Evolutionary conservation across 2,113 vertebrate species (phyloP), one percentile per base, ranked within the genome.

Genomic region (Clarias magur): DNA sequence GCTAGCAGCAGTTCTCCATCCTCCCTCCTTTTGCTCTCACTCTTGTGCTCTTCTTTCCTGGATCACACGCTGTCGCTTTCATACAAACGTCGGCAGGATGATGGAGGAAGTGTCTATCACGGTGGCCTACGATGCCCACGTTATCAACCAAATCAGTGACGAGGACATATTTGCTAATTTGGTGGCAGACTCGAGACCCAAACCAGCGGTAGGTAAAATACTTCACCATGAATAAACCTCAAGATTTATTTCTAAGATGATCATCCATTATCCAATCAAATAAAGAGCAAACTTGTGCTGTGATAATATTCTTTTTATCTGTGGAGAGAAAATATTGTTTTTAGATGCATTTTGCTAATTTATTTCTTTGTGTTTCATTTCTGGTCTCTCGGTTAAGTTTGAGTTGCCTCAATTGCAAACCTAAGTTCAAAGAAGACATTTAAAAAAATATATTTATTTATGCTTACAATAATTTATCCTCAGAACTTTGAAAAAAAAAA

Each of bases 81-180:
- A 19, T 17, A 54, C 65, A n/a, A 57, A 78, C 60, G 34, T 81
- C 56, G 88, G 72, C 94, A 98, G 92, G 92, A 99, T 99, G 98
- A 99, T 99, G 98, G 96, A 99, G 95, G 98, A 99, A 93, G 91
- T 99, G 93, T 99, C 98, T 85, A 98, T 99, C 88, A 95, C 92
- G 92, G 97, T 98, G 92, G 98, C 98, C 21, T 99, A 99, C 19
- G 94, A 99, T 38, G 97, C 98, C 87, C 98, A 99, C 16, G 96
- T 99, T 27, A 97, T 98, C 75, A 97, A 96, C 90, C 97, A 97
- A 91, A 96, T 97, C 76, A 92, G 89, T 0, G 97, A 99, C 6
- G 98, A 99, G 91, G 98, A 99, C 89, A 91, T 97, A 63, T 94
- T 99, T 92, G 95, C 96, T 89, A 95, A 92, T 27, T 93, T 99